Evolutionary conservation across 2,113 vertebrate species (phyloP), one percentile per base, ranked within the genome.

Genomic region (Thryonomys swinderianus): DNA sequence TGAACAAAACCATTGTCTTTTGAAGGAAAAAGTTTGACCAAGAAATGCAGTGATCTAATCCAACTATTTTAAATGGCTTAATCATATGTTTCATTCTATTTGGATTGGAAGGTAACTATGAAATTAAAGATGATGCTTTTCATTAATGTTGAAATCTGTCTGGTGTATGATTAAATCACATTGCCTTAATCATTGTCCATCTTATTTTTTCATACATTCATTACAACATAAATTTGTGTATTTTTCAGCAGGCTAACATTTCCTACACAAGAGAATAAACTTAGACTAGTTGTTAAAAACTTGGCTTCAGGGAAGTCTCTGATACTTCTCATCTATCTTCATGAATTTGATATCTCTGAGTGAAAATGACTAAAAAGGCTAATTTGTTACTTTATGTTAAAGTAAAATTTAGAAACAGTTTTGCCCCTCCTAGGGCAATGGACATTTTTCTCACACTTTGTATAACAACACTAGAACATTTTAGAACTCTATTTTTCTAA

Each of bases 1-100:
- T 96, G 96, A 98, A 98, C 94, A 98, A 97, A 96, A 95, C 87
- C 71, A 97, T 98, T 98, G 97, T 98, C 96, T 97, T 94, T 92
- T 62, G 95, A 97, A 97, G 97, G 97, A 97, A 97, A 97, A 94
- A 96, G 94, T 94, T 98, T 97, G 94, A 96, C 96, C 95, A 92
- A 95, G 94, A 97, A 96, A 89, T 12, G 57, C 94, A 95, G 17
- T 98, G 94, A 97, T 95, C 96, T 97, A 97, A 98, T 96, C 61
- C 71, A 95, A 92, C 90, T 91, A 95, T 94, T 96, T 97, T 85
- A 97, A 96, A 95, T 94, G 66, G 86, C 84, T 96, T 97, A 97
- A 97, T 97, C 96, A 89, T 88, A 94, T 97, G 96, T 96, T 97
- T 95, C 96, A 89, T 95, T 95, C 96, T 97, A 94, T 96, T 98